Percentiles rank a stretch among this genome's conserved stretches.
phyloP scores from a whole-genome alignment of 2,113 vertebrate species.

The Propithecus coquereli region DNA sequence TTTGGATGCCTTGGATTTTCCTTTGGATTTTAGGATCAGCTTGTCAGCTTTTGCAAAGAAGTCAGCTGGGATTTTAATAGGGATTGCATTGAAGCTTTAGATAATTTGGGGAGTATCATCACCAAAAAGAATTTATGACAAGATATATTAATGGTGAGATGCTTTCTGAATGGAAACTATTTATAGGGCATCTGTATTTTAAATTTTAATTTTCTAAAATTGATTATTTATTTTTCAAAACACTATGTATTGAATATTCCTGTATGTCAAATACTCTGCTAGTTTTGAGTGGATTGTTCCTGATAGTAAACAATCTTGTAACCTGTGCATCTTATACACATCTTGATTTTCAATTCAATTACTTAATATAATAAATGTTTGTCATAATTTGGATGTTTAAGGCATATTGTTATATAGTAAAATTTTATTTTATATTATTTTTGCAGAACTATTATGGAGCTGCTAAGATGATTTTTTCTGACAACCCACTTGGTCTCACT shows the following conservation, averaged over 20 bases:
- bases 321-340: background rate
- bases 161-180: background rate
- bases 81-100: background rate
- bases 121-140: background rate
- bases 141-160: background rate
- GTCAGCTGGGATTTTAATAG: background rate
- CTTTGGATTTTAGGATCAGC: background rate
- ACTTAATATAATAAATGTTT: background rate
- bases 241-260: background rate
- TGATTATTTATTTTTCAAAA: background rate
- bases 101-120: background rate
- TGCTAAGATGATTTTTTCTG: constrained; percentile 91
- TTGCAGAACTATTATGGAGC: constrained; percentile 93
- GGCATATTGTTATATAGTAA: background rate
- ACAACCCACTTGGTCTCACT: constrained; percentile 94
- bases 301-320: background rate
- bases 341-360: background rate
- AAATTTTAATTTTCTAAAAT: background rate
- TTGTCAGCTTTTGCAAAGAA: background rate
- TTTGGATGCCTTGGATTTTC: background rate
- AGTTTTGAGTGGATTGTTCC: background rate
- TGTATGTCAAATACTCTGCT: background rate
- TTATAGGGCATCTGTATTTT: background rate
- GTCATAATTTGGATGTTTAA: background rate
- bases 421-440: constrained; percentile 14